Percentiles rank a stretch among this genome's conserved stretches.
Evolutionary conservation across 1,140 invertebrate species (phyloP).

Genomic region (Microplitis mediator): DNA sequence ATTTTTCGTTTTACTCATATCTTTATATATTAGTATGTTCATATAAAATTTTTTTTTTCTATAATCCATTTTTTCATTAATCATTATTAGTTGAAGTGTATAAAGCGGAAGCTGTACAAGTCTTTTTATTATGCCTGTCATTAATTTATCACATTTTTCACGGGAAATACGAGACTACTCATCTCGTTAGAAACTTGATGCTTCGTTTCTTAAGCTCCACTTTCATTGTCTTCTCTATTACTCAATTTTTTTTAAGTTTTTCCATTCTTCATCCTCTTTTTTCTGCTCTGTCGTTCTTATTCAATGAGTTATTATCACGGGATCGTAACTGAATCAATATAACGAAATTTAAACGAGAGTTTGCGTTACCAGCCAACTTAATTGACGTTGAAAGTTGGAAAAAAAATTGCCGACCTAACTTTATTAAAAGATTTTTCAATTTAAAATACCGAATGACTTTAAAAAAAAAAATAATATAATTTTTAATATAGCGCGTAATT

Average conservation of each 20-base stretch:
- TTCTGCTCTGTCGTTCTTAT: no score
- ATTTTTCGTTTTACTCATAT: not conserved
- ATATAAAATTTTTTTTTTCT: not conserved
- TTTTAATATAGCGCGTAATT: no score
- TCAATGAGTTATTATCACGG: no score
- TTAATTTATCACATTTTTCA: slow-evolving; percentile 39
- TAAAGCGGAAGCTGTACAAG: not conserved
- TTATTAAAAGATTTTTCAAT: no score
- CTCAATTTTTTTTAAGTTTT: not conserved
- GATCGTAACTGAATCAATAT: no score
- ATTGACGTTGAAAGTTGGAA: no score
- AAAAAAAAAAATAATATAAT: no score
- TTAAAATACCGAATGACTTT: no score
- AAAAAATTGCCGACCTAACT: no score
- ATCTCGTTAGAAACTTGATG: slow-evolving; percentile 50
- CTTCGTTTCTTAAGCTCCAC: slow-evolving; percentile 34
- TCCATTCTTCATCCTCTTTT: not conserved
- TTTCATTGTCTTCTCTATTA: slow-evolving; percentile 36
- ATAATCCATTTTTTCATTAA: not conserved
- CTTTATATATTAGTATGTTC: not conserved
- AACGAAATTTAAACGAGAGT: no score
- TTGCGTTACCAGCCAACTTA: no score
- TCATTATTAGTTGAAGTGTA: not conserved
- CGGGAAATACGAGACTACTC: slow-evolving; percentile 39
- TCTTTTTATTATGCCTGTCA: not conserved